phyloP scores from a whole-genome alignment of 2,797 vertebrate species.

The Loris lydekkerianus region DNA sequence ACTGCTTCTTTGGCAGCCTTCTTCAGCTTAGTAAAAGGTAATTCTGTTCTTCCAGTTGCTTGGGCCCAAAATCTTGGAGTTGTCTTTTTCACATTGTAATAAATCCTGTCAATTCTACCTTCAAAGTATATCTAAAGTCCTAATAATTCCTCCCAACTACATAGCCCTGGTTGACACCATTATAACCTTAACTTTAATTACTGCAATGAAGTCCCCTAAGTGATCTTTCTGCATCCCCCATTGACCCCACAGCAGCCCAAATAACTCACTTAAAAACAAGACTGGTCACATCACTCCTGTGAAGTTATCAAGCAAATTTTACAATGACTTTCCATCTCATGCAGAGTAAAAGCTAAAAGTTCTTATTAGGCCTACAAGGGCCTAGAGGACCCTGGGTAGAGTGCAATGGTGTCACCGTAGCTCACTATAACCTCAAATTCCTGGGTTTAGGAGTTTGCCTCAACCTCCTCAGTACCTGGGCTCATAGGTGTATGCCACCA shows the following conservation, averaged over 20 bases:
- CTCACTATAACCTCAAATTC: too few relatives aligned
- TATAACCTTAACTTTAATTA: conserved; percentile 9
- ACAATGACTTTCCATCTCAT: neutral
- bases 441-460: too few relatives aligned
- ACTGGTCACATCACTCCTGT: conserved; percentile 8
- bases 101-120: neutral
- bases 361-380: neutral
- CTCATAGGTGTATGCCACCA: too few relatives aligned
- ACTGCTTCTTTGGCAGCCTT: neutral
- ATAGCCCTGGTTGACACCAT: neutral
- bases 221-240: neutral
- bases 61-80: neutral
- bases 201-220: neutral
- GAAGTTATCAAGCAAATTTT: neutral
- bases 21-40: conserved; percentile 13
- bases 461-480: too few relatives aligned
- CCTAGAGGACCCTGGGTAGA: neutral
- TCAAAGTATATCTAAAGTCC: conserved; percentile 5
- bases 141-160: conserved; percentile 2
- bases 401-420: too few relatives aligned
- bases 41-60: neutral
- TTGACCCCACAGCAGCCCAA: neutral
- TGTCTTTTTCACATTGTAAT: neutral
- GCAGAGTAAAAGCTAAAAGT: neutral
- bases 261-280: conserved; percentile 25